Conservation (phyloP, 2,797 vertebrate species). For the Chromis chromis region DNA sequence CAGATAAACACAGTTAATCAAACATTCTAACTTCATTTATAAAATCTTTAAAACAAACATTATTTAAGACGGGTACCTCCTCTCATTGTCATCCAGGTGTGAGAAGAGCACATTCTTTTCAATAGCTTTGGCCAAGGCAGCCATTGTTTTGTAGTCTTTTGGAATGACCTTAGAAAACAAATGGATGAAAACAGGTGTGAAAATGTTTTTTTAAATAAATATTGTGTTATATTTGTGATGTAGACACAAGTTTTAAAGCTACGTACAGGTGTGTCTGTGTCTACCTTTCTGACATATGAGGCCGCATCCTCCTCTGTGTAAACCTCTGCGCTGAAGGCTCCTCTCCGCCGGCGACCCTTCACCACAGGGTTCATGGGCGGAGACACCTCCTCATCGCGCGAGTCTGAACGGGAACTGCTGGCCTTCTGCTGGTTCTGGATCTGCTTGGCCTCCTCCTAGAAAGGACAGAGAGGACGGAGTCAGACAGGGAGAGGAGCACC, state of each 20-base stretch:
- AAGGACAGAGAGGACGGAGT: conserved; percentile 9
- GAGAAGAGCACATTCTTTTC: conserved; percentile 99
- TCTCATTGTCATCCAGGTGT: conserved; percentile 97
- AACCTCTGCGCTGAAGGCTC: conserved; percentile 98
- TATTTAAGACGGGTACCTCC: conserved; percentile 86
- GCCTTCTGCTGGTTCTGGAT: conserved; percentile 94
- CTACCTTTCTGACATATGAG: conserved; percentile 97
- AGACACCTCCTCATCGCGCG: conserved; percentile 96
- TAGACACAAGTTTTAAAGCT: background rate
- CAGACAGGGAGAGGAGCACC: background rate
- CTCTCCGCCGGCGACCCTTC: conserved; percentile 93
- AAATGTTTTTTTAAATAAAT: background rate
- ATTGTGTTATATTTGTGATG: background rate
- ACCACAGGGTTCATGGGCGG: conserved; percentile 98
- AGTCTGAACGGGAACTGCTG: conserved; percentile 91
- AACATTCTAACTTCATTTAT: background rate
- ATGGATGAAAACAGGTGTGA: background rate
- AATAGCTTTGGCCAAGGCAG: conserved; percentile 97
- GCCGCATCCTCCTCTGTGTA: conserved; percentile 99
- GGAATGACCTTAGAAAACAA: conserved; percentile 91
- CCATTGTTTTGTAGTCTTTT: conserved; percentile 99
- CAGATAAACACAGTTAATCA: background rate
- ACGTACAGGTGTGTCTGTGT: background rate
- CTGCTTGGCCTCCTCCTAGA: conserved; percentile 96
- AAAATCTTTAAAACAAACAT: background rate